Conservation (phyloP, 2,113 vertebrate species). For the Ancistrus triradiatus region DNA sequence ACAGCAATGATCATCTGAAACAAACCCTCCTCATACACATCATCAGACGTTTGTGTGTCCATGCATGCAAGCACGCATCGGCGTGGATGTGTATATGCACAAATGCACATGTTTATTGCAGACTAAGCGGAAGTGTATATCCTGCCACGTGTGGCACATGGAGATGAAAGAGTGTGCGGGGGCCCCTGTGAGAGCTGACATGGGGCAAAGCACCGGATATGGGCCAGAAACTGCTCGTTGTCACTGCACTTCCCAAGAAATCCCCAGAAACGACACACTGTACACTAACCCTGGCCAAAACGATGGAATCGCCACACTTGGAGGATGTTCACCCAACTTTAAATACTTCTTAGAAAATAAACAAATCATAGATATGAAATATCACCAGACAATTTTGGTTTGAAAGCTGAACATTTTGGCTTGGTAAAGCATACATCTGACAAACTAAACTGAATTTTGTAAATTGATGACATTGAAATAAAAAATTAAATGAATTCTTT, state of each 20-base stretch:
- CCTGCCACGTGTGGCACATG: constrained; percentile 35
- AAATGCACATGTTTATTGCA: constrained; percentile 38
- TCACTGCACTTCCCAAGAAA: background rate
- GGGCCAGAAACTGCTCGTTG: background rate
- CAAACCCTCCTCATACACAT: constrained; percentile 23
- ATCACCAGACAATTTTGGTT: too few species aligned
- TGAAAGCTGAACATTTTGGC: too few species aligned
- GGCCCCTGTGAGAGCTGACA: constrained; percentile 46
- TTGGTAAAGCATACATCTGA: too few species aligned
- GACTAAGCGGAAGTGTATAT: constrained; percentile 33
- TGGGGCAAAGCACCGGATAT: constrained; percentile 56
- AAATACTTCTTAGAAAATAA: too few species aligned
- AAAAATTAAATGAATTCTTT: too few species aligned
- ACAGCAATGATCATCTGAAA: constrained; percentile 40
- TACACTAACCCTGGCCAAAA: too few species aligned
- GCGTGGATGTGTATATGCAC: constrained; percentile 34
- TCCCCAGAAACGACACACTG: too few species aligned
- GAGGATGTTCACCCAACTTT: too few species aligned
- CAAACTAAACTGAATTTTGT: too few species aligned
- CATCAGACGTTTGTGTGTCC: constrained; percentile 18
- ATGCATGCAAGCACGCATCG: constrained; percentile 14
- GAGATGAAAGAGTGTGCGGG: constrained; percentile 60
- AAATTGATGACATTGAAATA: too few species aligned
- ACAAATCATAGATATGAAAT: too few species aligned
- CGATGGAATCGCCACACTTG: too few species aligned